A percentile compares a stretch with the other conserved stretches of the same genome.
Evolutionary conservation across 1,140 invertebrate species (phyloP).

Genomic region (Caerostris extrusa): DNA sequence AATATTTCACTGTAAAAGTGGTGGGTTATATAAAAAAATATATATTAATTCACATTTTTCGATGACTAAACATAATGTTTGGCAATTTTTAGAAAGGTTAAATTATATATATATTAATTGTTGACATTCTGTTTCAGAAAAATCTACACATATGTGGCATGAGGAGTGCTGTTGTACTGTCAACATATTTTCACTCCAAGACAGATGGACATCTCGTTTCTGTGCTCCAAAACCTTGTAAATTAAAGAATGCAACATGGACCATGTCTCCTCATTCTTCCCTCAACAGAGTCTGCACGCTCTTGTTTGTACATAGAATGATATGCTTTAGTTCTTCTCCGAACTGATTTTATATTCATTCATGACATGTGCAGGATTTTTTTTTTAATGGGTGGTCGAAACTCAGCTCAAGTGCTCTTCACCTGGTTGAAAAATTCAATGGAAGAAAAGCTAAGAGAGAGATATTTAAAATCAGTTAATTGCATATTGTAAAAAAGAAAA

Average conservation of each 20-base stretch:
- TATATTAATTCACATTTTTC: too few relatives aligned
- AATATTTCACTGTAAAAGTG: too few relatives aligned
- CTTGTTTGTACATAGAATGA: background rate
- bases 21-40: too few relatives aligned
- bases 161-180: conserved; percentile 80
- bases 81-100: too few relatives aligned
- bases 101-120: too few relatives aligned
- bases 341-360: too few relatives aligned
- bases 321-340: too few relatives aligned
- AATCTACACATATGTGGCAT: conserved; percentile 96
- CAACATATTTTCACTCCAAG: conserved; percentile 34
- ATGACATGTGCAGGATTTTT: background rate
- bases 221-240: conserved; percentile 17
- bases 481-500: too few relatives aligned
- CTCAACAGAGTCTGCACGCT: background rate
- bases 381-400: background rate
- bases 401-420: background rate
- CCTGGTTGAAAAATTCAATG: background rate
- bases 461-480: too few relatives aligned
- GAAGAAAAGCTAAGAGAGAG: too few relatives aligned
- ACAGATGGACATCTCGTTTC: background rate
- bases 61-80: too few relatives aligned
- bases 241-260: conserved; percentile 26
- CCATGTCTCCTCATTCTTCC: background rate
- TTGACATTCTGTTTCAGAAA: conserved; percentile 85